Evolutionary conservation across 2,113 vertebrate genomes (phyloP).

Genomic region (Baryphthengus martii): DNA sequence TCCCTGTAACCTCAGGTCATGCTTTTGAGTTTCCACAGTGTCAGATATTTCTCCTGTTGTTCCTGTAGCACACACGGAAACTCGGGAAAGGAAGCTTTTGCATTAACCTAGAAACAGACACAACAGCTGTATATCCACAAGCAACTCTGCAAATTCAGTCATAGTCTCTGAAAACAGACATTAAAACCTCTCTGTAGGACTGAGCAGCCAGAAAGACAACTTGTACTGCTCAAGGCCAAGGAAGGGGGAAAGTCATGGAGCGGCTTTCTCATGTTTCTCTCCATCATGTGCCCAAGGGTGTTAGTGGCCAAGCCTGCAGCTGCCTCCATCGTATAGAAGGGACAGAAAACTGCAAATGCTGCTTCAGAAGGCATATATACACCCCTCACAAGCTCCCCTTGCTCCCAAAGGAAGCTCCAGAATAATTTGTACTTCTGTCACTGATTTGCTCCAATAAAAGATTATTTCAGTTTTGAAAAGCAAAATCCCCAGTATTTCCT

Average conservation of each 20-base stretch:
- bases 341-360: background rate
- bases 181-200: background rate
- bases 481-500: background rate
- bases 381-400: background rate
- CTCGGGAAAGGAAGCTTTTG: background rate
- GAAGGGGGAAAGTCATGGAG: rapidly evolving
- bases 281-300: background rate
- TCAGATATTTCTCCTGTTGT: background rate
- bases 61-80: background rate
- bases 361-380: background rate
- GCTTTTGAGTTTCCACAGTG: background rate
- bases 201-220: background rate
- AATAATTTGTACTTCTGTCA: background rate
- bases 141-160: background rate
- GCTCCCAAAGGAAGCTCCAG: background rate
- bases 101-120: background rate
- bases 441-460: background rate
- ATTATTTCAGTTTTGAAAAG: background rate
- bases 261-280: background rate
- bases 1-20: background rate
- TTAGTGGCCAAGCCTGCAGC: background rate
- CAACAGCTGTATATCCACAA: background rate
- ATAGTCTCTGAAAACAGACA: background rate
- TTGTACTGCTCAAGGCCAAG: background rate
- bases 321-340: background rate